Percentiles rank a stretch among this genome's conserved stretches.
Conservation (phyloP, 2,797 vertebrate species). For the Xiphorhynchus erythropygius region DNA sequence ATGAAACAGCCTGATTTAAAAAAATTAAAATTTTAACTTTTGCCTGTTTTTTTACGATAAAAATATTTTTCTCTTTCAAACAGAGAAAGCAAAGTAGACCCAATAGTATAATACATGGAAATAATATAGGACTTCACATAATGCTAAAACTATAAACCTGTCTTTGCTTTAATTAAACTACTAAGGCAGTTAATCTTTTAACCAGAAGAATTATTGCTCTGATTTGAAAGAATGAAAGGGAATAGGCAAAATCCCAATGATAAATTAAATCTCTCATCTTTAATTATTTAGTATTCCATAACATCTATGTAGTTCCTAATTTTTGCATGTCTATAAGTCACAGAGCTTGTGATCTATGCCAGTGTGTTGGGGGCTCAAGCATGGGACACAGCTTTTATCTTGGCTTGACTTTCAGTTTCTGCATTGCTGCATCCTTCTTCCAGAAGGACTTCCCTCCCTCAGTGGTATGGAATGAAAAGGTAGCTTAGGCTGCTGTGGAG, state of each 20-base stretch:
- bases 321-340: background rate
- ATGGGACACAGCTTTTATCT: background rate
- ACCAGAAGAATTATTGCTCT: constrained; percentile 1
- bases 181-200: constrained; percentile 29
- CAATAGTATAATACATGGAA: background rate
- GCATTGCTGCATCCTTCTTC: background rate
- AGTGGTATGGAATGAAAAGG: background rate
- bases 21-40: background rate
- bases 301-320: background rate
- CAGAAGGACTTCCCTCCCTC: background rate
- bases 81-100: background rate
- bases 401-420: background rate
- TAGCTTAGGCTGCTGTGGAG: background rate
- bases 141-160: constrained; percentile 39
- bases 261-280: background rate
- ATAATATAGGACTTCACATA: background rate
- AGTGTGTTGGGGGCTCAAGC: background rate
- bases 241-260: background rate
- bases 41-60: background rate
- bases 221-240: background rate
- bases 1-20: background rate
- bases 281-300: constrained; percentile 20
- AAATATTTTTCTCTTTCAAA: background rate
- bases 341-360: background rate
- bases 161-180: constrained; percentile 44